Base-by-base conservation (phyloP, 1,140 invertebrate genomes). In the Drosophila bipectinata region DNA sequence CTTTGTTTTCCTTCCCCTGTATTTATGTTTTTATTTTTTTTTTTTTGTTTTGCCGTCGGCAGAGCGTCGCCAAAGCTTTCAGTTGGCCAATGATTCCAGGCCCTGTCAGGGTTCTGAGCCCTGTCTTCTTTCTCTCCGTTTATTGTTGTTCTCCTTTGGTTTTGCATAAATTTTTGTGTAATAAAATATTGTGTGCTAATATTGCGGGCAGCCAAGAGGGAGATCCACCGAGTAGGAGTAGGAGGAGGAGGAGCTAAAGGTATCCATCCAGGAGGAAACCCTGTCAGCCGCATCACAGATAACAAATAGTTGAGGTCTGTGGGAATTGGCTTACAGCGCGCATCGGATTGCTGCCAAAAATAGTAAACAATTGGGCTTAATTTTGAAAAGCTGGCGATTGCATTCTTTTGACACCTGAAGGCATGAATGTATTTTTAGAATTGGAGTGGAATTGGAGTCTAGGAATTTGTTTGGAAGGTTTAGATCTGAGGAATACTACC, bases 161-260 rank as follows among this genome's bases (percentile, higher is more conserved):
- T 71, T 87, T 87, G 82, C 83, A 85, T 87, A 85, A 72, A 87
- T 87, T 88, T 87, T 69, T 69, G 78, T 87, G 83, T 87, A 87
- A 87, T 87, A 75, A 87, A 87, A 87, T 87, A 87, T 85, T 85
- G 74, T 66, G 57, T 72, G 66, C 82, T 87, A 76, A 82, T 76
- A 82, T 82, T 82, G 18, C 34, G 30, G 57, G 4, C 45, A 48
- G 18, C 8, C 18, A 1, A 14, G 61, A 21, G 41, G 2, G 24
- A 12, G 15, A n/a, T 34, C 51, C 55, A 8, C n/a, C 12, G 30
- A 37, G 47, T 18, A 18, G 18, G 18, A 18, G 18, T 1, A 18
- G 18, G 18, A 18, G 49, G 15, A 18, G 62, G 30, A n/a, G 41
- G n/a, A 21, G 12, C 28, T 8, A 6, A 21, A 37, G 12, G 49